Evolutionary conservation across 2,797 vertebrate species (phyloP).

Genomic region (Zenarchopterus dispar): DNA sequence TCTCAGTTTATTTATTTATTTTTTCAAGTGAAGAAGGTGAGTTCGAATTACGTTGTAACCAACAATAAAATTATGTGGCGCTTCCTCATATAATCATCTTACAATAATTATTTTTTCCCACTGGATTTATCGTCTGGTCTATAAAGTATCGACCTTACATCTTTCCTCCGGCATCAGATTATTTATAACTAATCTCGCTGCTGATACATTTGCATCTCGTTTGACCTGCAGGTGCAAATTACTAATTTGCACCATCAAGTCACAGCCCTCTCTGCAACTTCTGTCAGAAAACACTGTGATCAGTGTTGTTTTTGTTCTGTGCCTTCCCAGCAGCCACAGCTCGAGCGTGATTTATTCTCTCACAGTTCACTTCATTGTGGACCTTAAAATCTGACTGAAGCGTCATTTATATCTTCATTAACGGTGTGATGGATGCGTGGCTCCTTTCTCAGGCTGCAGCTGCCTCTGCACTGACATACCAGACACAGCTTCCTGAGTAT

Average conservation of each 20-base stretch:
- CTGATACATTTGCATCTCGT: slow-evolving; percentile 23
- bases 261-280: slow-evolving; percentile 20
- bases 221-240: slow-evolving; percentile 22
- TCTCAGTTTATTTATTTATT: slow-evolving; percentile 11
- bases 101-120: not conserved
- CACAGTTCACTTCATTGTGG: slow-evolving; percentile 45
- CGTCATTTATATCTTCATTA: slow-evolving; percentile 24
- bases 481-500: not conserved
- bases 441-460: slow-evolving; percentile 8
- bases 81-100: not conserved
- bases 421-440: slow-evolving; percentile 29
- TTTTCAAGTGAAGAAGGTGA: slow-evolving; percentile 4
- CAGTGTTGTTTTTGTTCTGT: slow-evolving; percentile 27
- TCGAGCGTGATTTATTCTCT: slow-evolving; percentile 39
- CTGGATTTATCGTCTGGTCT: not conserved
- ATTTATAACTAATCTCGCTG: slow-evolving; percentile 27
- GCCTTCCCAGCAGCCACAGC: slow-evolving; percentile 33
- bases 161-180: slow-evolving; percentile 7
- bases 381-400: slow-evolving; percentile 49
- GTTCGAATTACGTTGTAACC: not conserved
- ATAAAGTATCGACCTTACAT: not conserved
- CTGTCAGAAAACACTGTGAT: slow-evolving; percentile 41
- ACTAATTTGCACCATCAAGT: slow-evolving; percentile 35
- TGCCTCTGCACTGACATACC: not conserved
- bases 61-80: not conserved